These are phyloP conservation scores for Pampusana beccarii DNA, from an alignment of 2,113 vertebrate species.

Conservation along the genomic window DNA sequence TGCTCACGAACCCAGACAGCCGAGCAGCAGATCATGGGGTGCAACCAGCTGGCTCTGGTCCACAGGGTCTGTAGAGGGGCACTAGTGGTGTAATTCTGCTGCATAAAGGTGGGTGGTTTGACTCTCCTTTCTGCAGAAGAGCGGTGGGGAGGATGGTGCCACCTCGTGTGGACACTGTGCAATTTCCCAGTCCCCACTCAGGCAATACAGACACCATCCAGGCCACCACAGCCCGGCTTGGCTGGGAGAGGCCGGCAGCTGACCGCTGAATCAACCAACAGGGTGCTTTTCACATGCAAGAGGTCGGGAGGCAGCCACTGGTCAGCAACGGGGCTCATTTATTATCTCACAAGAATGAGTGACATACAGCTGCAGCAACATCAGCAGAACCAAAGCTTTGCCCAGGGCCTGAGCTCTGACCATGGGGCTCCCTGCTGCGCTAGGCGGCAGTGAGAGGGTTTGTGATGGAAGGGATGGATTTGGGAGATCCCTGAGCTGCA, in stretches of 20 bases:
- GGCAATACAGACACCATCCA: not conserved
- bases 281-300: not conserved
- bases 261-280: not conserved
- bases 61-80: not conserved
- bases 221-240: not conserved
- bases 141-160: not conserved
- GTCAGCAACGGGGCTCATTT: constrained; percentile 35
- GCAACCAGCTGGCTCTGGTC: not conserved
- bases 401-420: constrained; percentile 18
- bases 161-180: accelerated
- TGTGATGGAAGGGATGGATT: not conserved
- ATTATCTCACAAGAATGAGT: constrained; percentile 27
- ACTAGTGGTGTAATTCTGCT: not conserved
- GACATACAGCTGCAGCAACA: constrained; percentile 3
- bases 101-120: not conserved
- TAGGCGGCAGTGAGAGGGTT: not conserved
- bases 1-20: not conserved
- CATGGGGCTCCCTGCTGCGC: not conserved
- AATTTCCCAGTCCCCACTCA: not conserved
- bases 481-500: constrained; percentile 44
- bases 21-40: not conserved
- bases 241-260: not conserved
- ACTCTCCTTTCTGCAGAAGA: not conserved
- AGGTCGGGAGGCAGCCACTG: not conserved
- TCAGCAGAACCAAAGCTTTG: constrained; percentile 50